Evolutionary conservation across 2,888 invertebrate species (phyloP).

Genomic region (Geophilus truncorum): DNA sequence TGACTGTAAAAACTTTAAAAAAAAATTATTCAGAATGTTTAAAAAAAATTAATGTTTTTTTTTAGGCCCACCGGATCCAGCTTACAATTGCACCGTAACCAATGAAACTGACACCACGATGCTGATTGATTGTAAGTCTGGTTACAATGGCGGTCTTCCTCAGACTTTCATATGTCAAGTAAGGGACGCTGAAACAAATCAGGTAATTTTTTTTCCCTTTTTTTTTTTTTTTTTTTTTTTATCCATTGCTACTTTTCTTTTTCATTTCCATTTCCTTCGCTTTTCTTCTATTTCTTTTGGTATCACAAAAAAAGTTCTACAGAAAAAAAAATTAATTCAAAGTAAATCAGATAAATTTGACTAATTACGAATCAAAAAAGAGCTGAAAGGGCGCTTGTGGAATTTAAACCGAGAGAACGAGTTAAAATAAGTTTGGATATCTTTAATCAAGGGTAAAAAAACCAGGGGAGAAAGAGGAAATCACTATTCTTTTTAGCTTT

Average conservation of each 20-base stretch:
- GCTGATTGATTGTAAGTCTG: slow-evolving; percentile 73
- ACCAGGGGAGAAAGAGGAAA: background rate
- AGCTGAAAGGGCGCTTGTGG: background rate
- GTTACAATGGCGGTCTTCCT: slow-evolving; percentile 82
- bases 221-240: background rate
- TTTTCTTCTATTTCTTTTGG: too few species aligned
- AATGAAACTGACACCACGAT: slow-evolving; percentile 83
- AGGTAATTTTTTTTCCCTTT: background rate
- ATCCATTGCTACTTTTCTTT: background rate
- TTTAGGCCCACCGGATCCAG: slow-evolving; percentile 84
- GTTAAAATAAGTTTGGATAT: background rate
- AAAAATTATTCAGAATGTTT: background rate
- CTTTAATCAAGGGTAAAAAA: background rate
- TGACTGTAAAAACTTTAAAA: too few species aligned
- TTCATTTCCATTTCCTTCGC: too few species aligned
- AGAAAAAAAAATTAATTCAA: background rate
- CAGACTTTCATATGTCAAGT: slow-evolving; percentile 81
- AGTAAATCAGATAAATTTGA: background rate
- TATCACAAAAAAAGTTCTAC: background rate
- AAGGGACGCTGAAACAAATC: slow-evolving; percentile 43
- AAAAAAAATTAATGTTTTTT: background rate
- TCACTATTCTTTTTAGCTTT: slow-evolving; percentile 7
- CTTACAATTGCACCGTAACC: slow-evolving; percentile 80
- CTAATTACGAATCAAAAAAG: background rate
- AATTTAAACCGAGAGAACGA: background rate